These are phyloP conservation scores for Melanotaenia parkinsoni DNA, from an alignment of 2,797 vertebrate species.

Conservation along the genomic window DNA sequence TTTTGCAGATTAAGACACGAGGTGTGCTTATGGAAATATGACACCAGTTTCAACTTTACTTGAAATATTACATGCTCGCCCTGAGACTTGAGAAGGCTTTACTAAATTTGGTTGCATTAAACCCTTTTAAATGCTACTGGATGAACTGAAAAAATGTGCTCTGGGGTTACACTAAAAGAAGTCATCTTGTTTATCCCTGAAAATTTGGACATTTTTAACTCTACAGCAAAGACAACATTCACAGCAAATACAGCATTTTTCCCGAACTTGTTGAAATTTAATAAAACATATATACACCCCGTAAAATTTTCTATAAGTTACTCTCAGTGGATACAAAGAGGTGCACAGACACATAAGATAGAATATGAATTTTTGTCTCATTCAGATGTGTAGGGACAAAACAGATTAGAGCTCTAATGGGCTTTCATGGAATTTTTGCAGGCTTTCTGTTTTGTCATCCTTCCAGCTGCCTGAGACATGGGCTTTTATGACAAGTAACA, in stretches of 20 bases:
- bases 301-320: neutral
- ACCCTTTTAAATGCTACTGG: constrained; percentile 50
- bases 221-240: neutral
- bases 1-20: constrained; percentile 18
- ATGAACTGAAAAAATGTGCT: constrained; percentile 47
- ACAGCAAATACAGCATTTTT: neutral
- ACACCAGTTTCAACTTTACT: constrained; percentile 40
- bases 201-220: neutral
- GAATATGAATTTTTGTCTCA: neutral
- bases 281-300: neutral
- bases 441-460: constrained; percentile 21
- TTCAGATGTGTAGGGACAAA: neutral
- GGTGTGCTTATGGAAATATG: constrained; percentile 12
- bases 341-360: neutral
- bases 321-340: neutral
- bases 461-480: constrained; percentile 24
- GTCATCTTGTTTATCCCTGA: constrained; percentile 9
- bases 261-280: neutral
- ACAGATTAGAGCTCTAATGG: neutral
- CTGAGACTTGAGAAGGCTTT: constrained; percentile 36
- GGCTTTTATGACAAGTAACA: constrained; percentile 62
- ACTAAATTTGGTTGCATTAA: constrained; percentile 41
- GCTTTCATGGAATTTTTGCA: constrained; percentile 1
- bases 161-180: constrained; percentile 31
- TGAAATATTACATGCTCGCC: constrained; percentile 25